These are phyloP conservation scores for Ptyas mucosa DNA, from an alignment of 2,113 vertebrate genomes.

Conservation along the genomic window DNA sequence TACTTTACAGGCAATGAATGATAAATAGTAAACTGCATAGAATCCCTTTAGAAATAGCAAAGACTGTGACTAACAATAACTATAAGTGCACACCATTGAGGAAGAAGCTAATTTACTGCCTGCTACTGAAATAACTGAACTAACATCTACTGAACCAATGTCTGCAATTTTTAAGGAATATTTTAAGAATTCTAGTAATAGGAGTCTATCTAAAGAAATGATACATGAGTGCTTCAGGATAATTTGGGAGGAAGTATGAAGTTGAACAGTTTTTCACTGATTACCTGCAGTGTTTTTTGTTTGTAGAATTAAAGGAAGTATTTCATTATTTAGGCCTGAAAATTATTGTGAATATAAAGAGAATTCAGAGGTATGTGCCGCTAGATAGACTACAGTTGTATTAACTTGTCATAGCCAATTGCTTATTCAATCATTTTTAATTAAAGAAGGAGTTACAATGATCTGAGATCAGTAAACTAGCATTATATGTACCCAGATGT, in stretches of 20 bases:
- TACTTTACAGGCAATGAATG: background rate
- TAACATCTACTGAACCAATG: background rate
- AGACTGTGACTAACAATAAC: background rate
- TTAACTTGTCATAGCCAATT: background rate
- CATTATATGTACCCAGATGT: background rate
- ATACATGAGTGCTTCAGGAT: background rate
- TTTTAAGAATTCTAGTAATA: background rate
- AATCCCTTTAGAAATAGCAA: background rate
- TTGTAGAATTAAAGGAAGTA: background rate
- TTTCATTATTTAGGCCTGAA: background rate
- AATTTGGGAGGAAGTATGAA: background rate
- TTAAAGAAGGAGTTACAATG: background rate
- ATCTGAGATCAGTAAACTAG: background rate
- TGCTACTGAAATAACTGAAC: background rate
- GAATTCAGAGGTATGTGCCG: fast-evolving
- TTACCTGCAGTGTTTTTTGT: background rate
- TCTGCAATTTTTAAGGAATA: background rate
- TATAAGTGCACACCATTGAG: background rate
- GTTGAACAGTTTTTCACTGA: background rate
- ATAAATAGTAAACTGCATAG: background rate
- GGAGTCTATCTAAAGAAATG: background rate
- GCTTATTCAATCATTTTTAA: background rate
- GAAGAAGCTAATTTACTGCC: background rate
- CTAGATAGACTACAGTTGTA: background rate
- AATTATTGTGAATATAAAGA: background rate